A percentile compares a stretch with the other conserved stretches of the same genome.
These are phyloP conservation scores for Chaetodon trifascialis DNA, from an alignment of 2,113 vertebrate species.

Conservation along the genomic window DNA sequence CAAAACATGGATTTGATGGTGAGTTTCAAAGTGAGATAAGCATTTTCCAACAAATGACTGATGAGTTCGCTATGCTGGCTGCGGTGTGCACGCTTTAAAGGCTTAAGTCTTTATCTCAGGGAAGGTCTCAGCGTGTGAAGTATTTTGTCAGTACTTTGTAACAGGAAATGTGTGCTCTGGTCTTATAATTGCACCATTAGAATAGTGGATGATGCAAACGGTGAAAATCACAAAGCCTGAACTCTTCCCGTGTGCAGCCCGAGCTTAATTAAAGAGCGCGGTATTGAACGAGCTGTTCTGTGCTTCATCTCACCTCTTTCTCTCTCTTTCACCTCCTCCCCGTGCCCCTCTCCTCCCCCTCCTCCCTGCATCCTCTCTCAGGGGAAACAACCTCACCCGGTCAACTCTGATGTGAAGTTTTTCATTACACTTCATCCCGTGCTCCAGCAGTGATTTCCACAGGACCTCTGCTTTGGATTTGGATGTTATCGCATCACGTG, in stretches of 20 bases:
- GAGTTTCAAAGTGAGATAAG: no score
- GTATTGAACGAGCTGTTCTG: slow-evolving; percentile 8
- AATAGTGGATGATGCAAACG: slow-evolving; percentile 18
- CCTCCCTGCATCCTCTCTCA: background rate
- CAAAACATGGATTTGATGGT: no score
- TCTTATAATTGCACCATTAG: background rate
- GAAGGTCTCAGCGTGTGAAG: background rate
- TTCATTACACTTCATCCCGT: slow-evolving; percentile 5
- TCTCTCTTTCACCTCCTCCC: background rate
- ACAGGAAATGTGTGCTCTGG: background rate
- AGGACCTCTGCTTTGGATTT: slow-evolving; percentile 6
- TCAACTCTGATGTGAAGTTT: background rate
- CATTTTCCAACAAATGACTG: no score
- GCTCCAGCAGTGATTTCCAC: background rate
- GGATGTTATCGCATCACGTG: background rate
- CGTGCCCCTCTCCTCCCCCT: background rate
- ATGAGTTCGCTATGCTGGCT: no score
- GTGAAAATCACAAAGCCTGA: slow-evolving; percentile 1
- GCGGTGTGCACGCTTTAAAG: background rate
- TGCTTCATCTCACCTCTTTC: background rate
- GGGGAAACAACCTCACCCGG: background rate
- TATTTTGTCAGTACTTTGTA: background rate
- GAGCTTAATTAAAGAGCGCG: slow-evolving; percentile 22
- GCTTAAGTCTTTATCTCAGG: background rate
- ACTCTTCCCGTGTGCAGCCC: background rate